phyloP scores from a whole-genome alignment of 1,140 invertebrate genomes.

The Eciton burchellii region DNA sequence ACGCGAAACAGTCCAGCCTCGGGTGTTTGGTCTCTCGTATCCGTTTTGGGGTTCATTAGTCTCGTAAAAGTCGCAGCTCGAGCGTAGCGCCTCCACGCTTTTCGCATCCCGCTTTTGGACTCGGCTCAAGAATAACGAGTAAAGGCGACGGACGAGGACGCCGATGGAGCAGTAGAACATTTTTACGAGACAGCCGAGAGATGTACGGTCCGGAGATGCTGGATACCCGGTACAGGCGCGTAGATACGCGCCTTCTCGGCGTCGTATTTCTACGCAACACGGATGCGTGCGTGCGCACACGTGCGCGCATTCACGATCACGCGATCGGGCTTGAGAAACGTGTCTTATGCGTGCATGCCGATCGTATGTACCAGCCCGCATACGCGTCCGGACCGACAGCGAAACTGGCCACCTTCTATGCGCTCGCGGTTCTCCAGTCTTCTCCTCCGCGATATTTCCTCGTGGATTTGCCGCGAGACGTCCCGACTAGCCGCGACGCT shows the following conservation, averaged over 20 bases:
- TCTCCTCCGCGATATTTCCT: slow-evolving; percentile 36
- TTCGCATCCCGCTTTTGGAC: background rate
- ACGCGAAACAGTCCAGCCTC: no score
- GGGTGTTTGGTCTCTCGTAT: no score
- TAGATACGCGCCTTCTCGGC: background rate
- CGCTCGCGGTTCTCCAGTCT: background rate
- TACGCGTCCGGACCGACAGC: slow-evolving; percentile 45
- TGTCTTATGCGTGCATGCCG: slow-evolving; percentile 55
- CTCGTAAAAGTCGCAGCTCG: background rate
- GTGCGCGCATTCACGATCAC: slow-evolving; percentile 52
- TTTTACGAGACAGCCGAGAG: background rate
- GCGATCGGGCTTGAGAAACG: slow-evolving; percentile 59
- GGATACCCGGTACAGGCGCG: slow-evolving; percentile 10
- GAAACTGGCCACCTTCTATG: slow-evolving; percentile 46
- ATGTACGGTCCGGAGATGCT: background rate
- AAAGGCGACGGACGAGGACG: background rate
- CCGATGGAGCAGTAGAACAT: background rate
- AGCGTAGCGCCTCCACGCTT: background rate
- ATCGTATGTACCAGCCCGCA: slow-evolving; percentile 47
- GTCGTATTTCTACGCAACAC: slow-evolving; percentile 13
- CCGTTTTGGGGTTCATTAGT: background rate
- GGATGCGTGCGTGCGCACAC: background rate
- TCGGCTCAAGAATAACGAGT: background rate
- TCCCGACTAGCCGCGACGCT: slow-evolving; percentile 14
- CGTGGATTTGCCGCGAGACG: slow-evolving; percentile 24